A percentile compares a stretch with the other conserved stretches of the same genome.
These are phyloP conservation scores for Papilio protenor DNA, from an alignment of 2,888 invertebrate genomes.

Conservation along the genomic window DNA sequence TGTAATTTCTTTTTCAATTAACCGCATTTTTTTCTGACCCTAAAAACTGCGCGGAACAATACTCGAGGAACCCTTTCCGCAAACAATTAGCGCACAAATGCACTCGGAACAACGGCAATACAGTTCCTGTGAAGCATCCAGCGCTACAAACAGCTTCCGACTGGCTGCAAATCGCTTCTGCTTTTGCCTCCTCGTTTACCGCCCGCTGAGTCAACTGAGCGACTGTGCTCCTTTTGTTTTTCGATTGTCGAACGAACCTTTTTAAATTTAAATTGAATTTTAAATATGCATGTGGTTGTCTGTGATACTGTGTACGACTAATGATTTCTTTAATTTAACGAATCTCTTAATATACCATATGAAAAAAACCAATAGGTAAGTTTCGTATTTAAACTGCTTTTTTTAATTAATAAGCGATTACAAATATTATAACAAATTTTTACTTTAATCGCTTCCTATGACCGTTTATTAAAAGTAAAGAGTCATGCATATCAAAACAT, in stretches of 20 bases:
- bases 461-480: background rate
- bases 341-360: background rate
- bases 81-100: constrained; percentile 82
- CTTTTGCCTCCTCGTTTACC: constrained; percentile 67
- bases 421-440: background rate
- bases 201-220: constrained; percentile 64
- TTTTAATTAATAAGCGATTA: background rate
- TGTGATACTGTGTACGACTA: background rate
- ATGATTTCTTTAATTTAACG: background rate
- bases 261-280: constrained; percentile 41
- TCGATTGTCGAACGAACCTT: constrained; percentile 57
- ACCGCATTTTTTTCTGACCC: constrained; percentile 60
- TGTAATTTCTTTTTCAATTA: constrained; percentile 24
- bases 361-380: background rate
- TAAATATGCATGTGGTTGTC: constrained; percentile 27
- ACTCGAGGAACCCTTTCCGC: constrained; percentile 81
- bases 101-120: constrained; percentile 77
- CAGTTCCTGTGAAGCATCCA: constrained; percentile 62
- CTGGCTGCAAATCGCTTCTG: constrained; percentile 76
- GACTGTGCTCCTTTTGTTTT: constrained; percentile 73
- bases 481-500: background rate
- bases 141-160: constrained; percentile 67
- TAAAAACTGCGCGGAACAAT: constrained; percentile 74
- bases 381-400: background rate
- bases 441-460: background rate